Conservation (phyloP, 1,140 invertebrate genomes). For the Pectinophora gossypiella region DNA sequence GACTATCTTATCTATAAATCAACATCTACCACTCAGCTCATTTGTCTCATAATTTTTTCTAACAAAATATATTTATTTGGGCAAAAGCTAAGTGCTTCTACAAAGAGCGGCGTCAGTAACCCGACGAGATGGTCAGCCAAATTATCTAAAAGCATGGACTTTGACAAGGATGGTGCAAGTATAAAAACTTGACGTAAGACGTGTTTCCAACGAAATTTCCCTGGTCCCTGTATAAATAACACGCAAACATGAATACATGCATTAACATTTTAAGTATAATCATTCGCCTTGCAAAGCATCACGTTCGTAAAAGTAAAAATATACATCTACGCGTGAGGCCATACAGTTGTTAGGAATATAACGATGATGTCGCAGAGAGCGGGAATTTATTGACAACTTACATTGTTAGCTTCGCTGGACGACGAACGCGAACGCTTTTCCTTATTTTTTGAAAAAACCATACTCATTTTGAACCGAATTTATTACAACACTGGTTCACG, state of each 20-base stretch:
- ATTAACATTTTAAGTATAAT: not conserved
- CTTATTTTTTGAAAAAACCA: conserved; percentile 28
- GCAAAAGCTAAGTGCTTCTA: no score
- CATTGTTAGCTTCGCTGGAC: conserved; percentile 33
- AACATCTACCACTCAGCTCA: no score
- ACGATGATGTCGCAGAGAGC: conserved; percentile 37
- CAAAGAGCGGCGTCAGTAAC: no score
- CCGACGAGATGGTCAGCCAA: no score
- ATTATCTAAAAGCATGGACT: conserved; percentile 12
- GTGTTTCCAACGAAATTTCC: not conserved
- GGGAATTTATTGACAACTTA: conserved; percentile 54
- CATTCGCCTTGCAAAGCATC: not conserved
- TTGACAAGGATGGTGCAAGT: conserved; percentile 18
- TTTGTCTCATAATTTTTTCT: no score
- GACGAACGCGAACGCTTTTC: conserved; percentile 31
- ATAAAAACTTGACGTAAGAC: not conserved
- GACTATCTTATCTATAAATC: no score
- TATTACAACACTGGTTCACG: conserved; percentile 16
- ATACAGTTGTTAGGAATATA: conserved; percentile 22
- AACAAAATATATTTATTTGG: no score
- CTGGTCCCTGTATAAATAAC: no score
- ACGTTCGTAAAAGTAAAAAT: conserved; percentile 20
- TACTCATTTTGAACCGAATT: conserved; percentile 42
- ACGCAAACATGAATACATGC: no score
- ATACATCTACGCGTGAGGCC: conserved; percentile 41